phyloP scores from a whole-genome alignment of 2,113 vertebrate species.

The Hyperopisus bebe region DNA sequence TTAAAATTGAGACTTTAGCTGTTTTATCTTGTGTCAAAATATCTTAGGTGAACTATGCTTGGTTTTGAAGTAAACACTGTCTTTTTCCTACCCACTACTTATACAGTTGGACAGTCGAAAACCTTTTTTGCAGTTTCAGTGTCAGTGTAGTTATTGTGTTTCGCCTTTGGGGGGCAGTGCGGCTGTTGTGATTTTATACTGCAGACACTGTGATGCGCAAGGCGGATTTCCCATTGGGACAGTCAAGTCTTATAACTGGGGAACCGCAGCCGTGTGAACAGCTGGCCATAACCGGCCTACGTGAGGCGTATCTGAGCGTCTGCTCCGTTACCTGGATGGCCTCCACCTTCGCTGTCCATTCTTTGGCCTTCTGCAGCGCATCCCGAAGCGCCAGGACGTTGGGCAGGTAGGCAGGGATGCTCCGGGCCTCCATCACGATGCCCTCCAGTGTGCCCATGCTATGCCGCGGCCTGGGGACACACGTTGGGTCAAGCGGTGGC shows the following conservation, averaged over 20 bases:
- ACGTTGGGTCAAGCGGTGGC: neutral
- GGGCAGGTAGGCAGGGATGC: conserved; percentile 92
- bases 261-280: neutral
- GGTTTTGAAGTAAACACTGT: no score
- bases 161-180: neutral
- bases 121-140: neutral
- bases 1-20: neutral
- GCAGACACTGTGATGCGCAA: neutral
- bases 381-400: conserved; percentile 88
- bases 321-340: conserved; percentile 80
- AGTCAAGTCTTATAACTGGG: neutral
- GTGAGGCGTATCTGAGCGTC: neutral
- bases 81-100: neutral
- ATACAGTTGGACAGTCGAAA: neutral
- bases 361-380: conserved; percentile 87
- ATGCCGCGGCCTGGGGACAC: conserved; percentile 75
- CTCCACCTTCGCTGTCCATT: conserved; percentile 90
- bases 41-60: neutral
- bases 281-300: neutral
- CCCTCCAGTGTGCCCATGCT: conserved; percentile 83
- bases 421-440: conserved; percentile 87
- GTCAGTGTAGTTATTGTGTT: neutral
- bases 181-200: neutral
- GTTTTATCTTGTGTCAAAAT: neutral
- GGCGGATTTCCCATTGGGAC: neutral